Evolutionary conservation across 2,113 vertebrate genomes (phyloP).

Genomic region (Nansenia antarctica): DNA sequence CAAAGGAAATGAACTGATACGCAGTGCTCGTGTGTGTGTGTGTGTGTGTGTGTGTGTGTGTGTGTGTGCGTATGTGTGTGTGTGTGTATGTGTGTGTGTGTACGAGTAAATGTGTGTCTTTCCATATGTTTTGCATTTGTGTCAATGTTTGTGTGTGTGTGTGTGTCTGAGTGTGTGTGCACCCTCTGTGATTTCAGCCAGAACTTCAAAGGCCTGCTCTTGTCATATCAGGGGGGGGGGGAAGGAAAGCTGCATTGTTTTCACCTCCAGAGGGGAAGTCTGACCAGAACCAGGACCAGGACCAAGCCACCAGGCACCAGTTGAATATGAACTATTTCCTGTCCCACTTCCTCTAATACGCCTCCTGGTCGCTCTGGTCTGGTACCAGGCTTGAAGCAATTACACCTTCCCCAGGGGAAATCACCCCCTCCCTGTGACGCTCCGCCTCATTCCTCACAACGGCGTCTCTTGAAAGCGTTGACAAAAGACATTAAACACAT

Average conservation of each 20-base stretch:
- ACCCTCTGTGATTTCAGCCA: slow-evolving; percentile 55
- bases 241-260: background rate
- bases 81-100: background rate
- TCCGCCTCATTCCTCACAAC: slow-evolving; percentile 68
- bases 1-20: background rate
- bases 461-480: slow-evolving; percentile 60
- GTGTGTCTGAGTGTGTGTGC: slow-evolving; percentile 9
- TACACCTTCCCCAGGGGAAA: slow-evolving; percentile 63
- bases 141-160: background rate
- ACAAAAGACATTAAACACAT: slow-evolving; percentile 65
- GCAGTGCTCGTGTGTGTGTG: background rate
- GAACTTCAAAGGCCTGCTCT: slow-evolving; percentile 54
- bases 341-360: slow-evolving; percentile 60
- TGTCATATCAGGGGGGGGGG: background rate
- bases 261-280: background rate
- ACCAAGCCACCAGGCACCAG: slow-evolving; percentile 1
- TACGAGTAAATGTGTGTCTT: background rate
- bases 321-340: slow-evolving; percentile 70
- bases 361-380: slow-evolving; percentile 63
- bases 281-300: too few relatives aligned
- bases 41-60: background rate
- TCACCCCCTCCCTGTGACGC: slow-evolving; percentile 59
- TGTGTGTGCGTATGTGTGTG: background rate
- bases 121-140: background rate
- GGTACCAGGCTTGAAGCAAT: slow-evolving; percentile 74